These are phyloP conservation scores for Rhizoglyphus robini DNA, from an alignment of 1,140 invertebrate genomes.

Conservation along the genomic window DNA sequence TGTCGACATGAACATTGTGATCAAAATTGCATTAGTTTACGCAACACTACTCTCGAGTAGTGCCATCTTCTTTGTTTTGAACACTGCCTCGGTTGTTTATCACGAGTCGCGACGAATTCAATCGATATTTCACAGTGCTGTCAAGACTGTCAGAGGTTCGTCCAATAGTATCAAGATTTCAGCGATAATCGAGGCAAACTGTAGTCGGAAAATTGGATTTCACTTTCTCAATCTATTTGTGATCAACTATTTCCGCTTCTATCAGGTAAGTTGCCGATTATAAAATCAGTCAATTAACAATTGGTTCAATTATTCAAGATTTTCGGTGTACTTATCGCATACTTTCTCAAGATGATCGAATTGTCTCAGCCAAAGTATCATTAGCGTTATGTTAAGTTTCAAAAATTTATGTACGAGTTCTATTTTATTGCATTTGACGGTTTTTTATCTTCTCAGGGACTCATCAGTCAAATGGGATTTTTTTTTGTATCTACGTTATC, in stretches of 20 bases:
- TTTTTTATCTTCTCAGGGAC: too few relatives aligned
- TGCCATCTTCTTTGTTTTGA: conserved; percentile 1
- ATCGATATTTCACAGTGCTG: background rate
- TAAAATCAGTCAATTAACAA: background rate
- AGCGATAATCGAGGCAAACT: background rate
- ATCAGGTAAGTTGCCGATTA: background rate
- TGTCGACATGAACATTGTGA: background rate
- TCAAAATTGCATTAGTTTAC: background rate
- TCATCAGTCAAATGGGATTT: too few relatives aligned
- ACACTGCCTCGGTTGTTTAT: conserved; percentile 3
- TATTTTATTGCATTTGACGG: too few relatives aligned
- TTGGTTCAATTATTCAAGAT: background rate
- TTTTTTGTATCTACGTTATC: too few relatives aligned
- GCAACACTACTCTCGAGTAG: background rate
- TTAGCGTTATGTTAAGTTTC: too few relatives aligned
- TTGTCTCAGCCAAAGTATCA: too few relatives aligned
- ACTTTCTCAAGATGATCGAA: background rate
- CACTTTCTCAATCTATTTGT: conserved; percentile 1
- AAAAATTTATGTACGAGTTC: background rate
- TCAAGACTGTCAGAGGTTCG: background rate
- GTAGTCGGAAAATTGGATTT: background rate
- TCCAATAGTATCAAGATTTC: background rate
- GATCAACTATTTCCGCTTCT: background rate
- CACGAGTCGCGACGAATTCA: background rate
- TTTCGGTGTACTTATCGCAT: background rate